Conservation (phyloP, 2,888 invertebrate species). For the Sabatieria punctata region DNA sequence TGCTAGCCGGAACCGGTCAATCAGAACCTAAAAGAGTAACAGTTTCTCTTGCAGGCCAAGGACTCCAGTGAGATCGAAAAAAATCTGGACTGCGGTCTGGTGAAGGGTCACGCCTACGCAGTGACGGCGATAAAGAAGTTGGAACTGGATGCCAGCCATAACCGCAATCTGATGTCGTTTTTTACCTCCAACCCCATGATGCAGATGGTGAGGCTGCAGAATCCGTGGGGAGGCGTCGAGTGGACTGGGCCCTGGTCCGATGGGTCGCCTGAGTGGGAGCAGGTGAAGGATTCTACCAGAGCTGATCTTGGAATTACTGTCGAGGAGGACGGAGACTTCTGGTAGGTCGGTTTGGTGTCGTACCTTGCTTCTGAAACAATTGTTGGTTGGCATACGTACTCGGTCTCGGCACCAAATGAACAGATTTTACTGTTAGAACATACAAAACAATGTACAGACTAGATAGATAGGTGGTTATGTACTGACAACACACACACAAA, state of each 20-base stretch:
- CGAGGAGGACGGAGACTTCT: constrained; percentile 47
- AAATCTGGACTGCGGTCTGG: constrained; percentile 40
- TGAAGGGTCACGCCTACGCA: constrained; percentile 46
- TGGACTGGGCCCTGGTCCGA: constrained; percentile 46
- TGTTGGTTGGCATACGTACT: no score
- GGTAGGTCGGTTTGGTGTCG: no score
- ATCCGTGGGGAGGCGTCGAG: constrained; percentile 46
- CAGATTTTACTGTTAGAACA: no score
- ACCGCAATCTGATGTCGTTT: not conserved
- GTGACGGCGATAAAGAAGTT: constrained; percentile 43
- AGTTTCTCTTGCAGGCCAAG: constrained; percentile 32
- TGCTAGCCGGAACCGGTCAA: no score
- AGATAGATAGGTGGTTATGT: no score
- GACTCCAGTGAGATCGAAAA: constrained; percentile 40
- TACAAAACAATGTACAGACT: no score
- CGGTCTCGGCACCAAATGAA: no score
- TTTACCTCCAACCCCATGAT: constrained; percentile 34
- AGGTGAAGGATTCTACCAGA: constrained; percentile 37
- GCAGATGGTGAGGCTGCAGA: constrained; percentile 42
- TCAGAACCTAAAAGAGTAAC: no score
- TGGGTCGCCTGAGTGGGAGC: constrained; percentile 41
- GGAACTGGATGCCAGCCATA: constrained; percentile 7
- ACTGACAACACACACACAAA: no score
- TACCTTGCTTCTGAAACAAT: no score
- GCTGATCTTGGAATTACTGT: constrained; percentile 43